Evolutionary conservation across 2,797 vertebrate species (phyloP).

Genomic region (Acanthopagrus latus): DNA sequence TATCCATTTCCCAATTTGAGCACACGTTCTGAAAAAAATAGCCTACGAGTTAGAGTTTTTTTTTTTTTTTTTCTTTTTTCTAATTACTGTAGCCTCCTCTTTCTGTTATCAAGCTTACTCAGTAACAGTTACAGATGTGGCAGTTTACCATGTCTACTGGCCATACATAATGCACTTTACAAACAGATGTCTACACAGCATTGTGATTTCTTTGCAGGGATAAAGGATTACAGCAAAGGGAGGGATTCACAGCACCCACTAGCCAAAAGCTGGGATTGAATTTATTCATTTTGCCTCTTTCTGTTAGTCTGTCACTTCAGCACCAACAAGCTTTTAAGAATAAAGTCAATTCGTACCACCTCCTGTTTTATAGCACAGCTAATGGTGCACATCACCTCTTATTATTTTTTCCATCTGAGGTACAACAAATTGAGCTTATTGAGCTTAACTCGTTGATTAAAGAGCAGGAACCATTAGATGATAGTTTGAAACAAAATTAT

Average conservation of each 20-base stretch:
- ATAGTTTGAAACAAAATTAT: too few relatives aligned
- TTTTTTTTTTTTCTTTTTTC: background rate
- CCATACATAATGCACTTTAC: constrained; percentile 41
- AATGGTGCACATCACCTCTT: background rate
- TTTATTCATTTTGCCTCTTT: constrained; percentile 30
- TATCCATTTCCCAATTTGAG: background rate
- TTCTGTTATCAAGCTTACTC: constrained; percentile 29
- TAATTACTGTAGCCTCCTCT: constrained; percentile 5
- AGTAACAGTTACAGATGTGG: constrained; percentile 9
- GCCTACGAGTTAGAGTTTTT: background rate
- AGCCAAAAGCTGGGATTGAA: constrained; percentile 31
- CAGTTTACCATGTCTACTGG: constrained; percentile 21
- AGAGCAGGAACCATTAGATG: too few relatives aligned
- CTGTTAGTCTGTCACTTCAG: constrained; percentile 21
- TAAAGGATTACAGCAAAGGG: constrained; percentile 48
- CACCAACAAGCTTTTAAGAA: constrained; percentile 18
- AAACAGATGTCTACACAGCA: constrained; percentile 53
- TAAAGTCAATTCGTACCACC: constrained; percentile 11
- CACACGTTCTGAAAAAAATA: constrained; percentile 17
- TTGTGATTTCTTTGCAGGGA: constrained; percentile 42
- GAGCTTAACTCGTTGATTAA: background rate
- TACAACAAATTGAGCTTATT: background rate
- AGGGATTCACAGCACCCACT: constrained; percentile 22
- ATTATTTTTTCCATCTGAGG: background rate
- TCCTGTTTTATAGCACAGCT: background rate